Base-by-base conservation (phyloP, 2,113 vertebrate genomes). In the Xenopus borealis region DNA sequence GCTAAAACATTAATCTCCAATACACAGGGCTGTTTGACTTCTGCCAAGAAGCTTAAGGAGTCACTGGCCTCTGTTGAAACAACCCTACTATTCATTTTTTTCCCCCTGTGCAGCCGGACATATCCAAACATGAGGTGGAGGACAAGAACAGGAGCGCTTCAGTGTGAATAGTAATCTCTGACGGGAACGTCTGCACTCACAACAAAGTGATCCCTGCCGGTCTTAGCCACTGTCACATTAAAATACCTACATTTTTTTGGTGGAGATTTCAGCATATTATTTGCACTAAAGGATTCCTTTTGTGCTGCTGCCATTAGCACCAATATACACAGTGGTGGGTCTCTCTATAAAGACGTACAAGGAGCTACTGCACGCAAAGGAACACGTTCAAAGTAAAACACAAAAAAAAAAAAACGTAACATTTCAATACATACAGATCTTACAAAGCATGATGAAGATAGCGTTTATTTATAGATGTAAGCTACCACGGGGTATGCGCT, bases 51-150 rank as follows among this genome's bases (percentile, higher is more conserved):
- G 66, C 66, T 63, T 69, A 69, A 69, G 44, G 73, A 76, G 67
- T 76, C 66, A 70, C 70, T 76, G 74, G 74, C 10, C 45, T 70
- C 47, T 70, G 19, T 64, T 69, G 13, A 75, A 75, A 75, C 73
- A 75, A 70, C 66, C 66, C 18, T 16, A 64, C 74, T 57, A 76
- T 76, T 69, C 72, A 73, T 73, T 66, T 27, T 53, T 19, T 46
- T 66, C 72, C 16, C 72, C 16, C 62, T 9, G 62, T 3, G 50
- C 62, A 64, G 71, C 61, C 23, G 23, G 45, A 59, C 63, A 66
- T 73, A 73, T 73, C 72, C 72, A 73, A 73, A 73, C 72, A 73
- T 30, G n/a, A 27, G 30, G 12, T 0, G 1, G 55, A 53, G 23
- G 23, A 27, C 23, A 27, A 27, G 2, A 72, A 7, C 44, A 50